Evolutionary conservation across 2,888 invertebrate species (phyloP), one percentile per base, ranked within the genome.

Genomic region (Latrodectus hesperus): DNA sequence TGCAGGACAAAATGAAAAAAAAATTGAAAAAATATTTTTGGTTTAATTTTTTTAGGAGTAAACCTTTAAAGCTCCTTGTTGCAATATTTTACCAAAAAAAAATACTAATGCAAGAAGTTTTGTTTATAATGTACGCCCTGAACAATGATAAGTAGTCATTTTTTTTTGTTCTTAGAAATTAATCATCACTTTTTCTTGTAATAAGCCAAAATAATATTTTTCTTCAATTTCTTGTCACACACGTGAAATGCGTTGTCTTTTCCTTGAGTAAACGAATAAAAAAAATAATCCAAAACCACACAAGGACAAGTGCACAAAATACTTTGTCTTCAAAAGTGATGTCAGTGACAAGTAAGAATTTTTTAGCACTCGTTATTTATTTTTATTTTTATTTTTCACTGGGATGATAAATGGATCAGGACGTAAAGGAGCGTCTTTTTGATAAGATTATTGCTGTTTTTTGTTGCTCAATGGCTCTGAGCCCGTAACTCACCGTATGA

Each of bases 391-490:
- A 12, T 60, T 60, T 60, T 60, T 0, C 60, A 60, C 14, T 1
- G 6, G 14, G 60, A 60, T 60, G 60, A 60, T 60, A 60, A 60
- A 60, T 60, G 60, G 60, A 60, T 6, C 14, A 60, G 12, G n/a
- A 60, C 12, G 60, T 60, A 16, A 60, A 12, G n/a, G n/a, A 60
- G 60, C 60, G 60, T 60, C 60, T n/a, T 60, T 38, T n/a, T n/a
- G 60, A 60, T 60, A 60, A 60, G 60, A 60, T 60, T 60, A 60
- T 60, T 60, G n/a, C n/a, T 60, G n/a, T 60, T 60, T 60, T 60
- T 60, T 60, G 60, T 60, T 60, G n/a, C n/a, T 60, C 11, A 60
- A 60, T 12, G n/a, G 38, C 38, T 38, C 38, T 38, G 38, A 38
- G 38, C 38, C 38, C 38, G n/a, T 16, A 60, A 60, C 60, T 60